Evolutionary conservation across 2,888 invertebrate genomes (phyloP).

Genomic region (Punctoribates punctum): DNA sequence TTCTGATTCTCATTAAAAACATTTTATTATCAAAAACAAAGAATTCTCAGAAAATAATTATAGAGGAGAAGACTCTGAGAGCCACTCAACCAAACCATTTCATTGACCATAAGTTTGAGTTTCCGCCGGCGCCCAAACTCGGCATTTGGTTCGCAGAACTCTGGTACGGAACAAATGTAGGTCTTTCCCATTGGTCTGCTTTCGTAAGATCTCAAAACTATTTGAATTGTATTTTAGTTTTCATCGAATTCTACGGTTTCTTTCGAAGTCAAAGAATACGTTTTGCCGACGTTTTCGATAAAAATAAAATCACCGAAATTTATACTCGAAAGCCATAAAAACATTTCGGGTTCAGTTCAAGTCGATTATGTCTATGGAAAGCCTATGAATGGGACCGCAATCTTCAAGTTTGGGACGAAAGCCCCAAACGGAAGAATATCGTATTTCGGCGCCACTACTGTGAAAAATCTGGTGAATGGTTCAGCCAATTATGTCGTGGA

Average conservation of each 20-base stretch:
- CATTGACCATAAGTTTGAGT: constrained; percentile 42
- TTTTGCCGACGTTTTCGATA: constrained; percentile 47
- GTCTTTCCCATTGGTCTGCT: not conserved
- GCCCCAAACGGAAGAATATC: constrained; percentile 25
- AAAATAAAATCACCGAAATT: constrained; percentile 46
- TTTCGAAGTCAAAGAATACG: constrained; percentile 48
- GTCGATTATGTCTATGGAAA: constrained; percentile 43
- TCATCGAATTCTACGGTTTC: constrained; percentile 21
- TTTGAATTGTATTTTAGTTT: not conserved
- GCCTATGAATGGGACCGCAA: constrained; percentile 45
- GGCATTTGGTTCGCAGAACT: constrained; percentile 48
- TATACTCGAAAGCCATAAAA: constrained; percentile 43
- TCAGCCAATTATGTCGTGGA: constrained; percentile 30
- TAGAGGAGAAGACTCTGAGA: constrained; percentile 42
- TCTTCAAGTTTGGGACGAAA: constrained; percentile 45
- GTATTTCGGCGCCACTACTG: constrained; percentile 37
- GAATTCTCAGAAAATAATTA: constrained; percentile 47
- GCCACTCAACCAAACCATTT: constrained; percentile 29
- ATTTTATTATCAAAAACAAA: constrained; percentile 14
- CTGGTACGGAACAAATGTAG: constrained; percentile 45
- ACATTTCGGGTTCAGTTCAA: constrained; percentile 34
- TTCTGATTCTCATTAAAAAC: not conserved
- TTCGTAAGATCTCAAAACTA: not conserved
- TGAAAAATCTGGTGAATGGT: constrained; percentile 36
- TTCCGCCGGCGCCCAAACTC: constrained; percentile 46